phyloP scores from a whole-genome alignment of 2,797 vertebrate genomes.

The Diglossa cyanea region DNA sequence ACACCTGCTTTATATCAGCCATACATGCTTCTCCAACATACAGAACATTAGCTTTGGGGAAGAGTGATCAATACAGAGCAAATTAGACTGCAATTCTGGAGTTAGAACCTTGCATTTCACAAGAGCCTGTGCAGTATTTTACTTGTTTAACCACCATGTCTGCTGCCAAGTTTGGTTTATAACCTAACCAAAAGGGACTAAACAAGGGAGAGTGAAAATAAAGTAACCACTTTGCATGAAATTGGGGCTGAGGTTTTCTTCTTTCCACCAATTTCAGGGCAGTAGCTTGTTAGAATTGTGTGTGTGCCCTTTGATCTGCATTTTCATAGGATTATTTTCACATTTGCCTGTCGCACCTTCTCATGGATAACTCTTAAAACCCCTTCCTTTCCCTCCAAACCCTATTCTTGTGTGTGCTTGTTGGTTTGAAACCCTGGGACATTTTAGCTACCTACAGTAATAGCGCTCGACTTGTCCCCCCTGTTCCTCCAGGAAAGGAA shows the following conservation, averaged over 20 bases:
- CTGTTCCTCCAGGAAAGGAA: conserved; percentile 99
- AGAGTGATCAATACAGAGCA: not conserved
- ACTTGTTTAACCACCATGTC: conserved; percentile 32
- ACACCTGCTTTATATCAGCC: not conserved
- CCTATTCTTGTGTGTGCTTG: conserved; percentile 77
- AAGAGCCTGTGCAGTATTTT: not conserved
- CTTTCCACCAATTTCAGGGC: conserved; percentile 70
- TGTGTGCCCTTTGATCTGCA: conserved; percentile 69
- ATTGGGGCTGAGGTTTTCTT: conserved; percentile 65
- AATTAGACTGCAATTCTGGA: not conserved
- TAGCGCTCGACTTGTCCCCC: conserved; percentile 96
- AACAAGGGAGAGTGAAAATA: conserved; percentile 53
- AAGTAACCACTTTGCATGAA: conserved; percentile 77
- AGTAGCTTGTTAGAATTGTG: conserved; percentile 57
- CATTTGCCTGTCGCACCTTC: conserved; percentile 74
- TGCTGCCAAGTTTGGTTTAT: conserved; percentile 81
- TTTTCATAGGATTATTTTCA: conserved; percentile 74
- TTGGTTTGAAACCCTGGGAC: conserved; percentile 80
- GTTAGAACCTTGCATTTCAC: conserved; percentile 22
- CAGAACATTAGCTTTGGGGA: not conserved
- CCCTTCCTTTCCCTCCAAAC: conserved; percentile 71
- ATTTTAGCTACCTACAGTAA: conserved; percentile 88
- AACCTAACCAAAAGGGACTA: conserved; percentile 67
- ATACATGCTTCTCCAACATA: not conserved
- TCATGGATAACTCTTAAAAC: conserved; percentile 76